phyloP scores from a whole-genome alignment of 2,888 invertebrate species.

The Synanthedon formicaeformis region DNA sequence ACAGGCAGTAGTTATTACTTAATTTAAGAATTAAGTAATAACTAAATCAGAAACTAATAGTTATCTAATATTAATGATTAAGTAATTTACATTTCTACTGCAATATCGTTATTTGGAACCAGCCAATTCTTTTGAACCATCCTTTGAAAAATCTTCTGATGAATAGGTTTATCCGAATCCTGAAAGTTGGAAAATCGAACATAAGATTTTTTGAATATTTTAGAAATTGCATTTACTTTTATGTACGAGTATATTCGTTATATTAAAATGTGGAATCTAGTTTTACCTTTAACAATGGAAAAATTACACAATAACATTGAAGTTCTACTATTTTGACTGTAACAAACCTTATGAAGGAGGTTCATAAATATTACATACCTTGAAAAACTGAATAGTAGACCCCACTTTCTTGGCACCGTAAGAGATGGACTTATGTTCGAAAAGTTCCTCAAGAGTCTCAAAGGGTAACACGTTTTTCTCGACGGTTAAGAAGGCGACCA shows the following conservation, averaged over 20 bases:
- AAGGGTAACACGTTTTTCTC: constrained; percentile 79
- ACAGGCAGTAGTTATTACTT: not conserved
- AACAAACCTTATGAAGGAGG: too few relatives aligned
- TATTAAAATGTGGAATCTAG: too few relatives aligned
- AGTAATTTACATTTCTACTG: constrained; percentile 61
- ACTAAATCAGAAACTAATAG: constrained; percentile 1
- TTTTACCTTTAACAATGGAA: too few relatives aligned
- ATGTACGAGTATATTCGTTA: too few relatives aligned
- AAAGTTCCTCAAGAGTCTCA: constrained; percentile 84
- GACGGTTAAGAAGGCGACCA: constrained; percentile 89
- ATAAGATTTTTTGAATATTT: too few relatives aligned
- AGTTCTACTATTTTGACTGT: too few relatives aligned
- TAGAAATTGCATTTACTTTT: too few relatives aligned
- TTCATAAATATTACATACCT: constrained; percentile 61
- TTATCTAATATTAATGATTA: constrained; percentile 1
- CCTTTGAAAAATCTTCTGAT: constrained; percentile 80
- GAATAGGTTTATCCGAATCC: constrained; percentile 78
- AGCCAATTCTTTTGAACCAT: constrained; percentile 75
- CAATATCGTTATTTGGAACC: constrained; percentile 70
- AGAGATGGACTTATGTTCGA: constrained; percentile 80
- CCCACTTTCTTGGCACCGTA: constrained; percentile 88
- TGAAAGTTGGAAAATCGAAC: constrained; percentile 31
- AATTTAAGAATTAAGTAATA: not conserved
- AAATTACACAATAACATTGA: too few relatives aligned
- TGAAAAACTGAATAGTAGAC: constrained; percentile 88